A percentile compares a stretch with the other conserved stretches of the same genome.
These are phyloP conservation scores for Anagyrus pseudococci DNA, from an alignment of 2,888 invertebrate genomes.

Conservation along the genomic window DNA sequence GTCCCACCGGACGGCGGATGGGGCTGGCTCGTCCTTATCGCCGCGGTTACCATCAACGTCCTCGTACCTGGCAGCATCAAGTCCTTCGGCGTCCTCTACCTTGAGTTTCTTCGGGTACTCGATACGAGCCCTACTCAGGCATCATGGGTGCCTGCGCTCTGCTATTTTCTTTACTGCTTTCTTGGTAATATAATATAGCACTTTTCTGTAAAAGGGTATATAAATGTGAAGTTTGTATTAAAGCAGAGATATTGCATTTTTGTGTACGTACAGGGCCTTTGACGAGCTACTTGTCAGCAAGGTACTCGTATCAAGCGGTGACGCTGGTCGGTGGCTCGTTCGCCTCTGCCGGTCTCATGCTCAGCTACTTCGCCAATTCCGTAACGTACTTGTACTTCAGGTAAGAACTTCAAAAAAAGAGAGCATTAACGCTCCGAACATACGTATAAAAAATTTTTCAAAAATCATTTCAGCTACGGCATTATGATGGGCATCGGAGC, in stretches of 20 bases:
- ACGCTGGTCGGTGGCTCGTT: slow-evolving; percentile 83
- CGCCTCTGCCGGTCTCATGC: slow-evolving; percentile 83
- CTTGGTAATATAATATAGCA: slow-evolving; percentile 69
- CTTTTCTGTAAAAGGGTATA: too few relatives aligned
- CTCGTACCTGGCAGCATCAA: slow-evolving; percentile 87
- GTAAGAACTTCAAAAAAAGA: slow-evolving; percentile 56
- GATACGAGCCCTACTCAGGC: slow-evolving; percentile 76
- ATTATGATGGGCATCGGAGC: slow-evolving; percentile 85
- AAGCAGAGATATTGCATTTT: not conserved
- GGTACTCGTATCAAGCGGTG: slow-evolving; percentile 82
- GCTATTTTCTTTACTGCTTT: slow-evolving; percentile 87
- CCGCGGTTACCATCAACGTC: slow-evolving; percentile 80
- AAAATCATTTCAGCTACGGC: slow-evolving; percentile 73
- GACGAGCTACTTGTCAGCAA: slow-evolving; percentile 84
- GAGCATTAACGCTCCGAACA: too few relatives aligned
- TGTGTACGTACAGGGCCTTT: slow-evolving; percentile 72
- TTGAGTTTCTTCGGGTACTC: slow-evolving; percentile 84
- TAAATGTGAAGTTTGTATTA: not conserved
- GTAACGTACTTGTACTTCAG: slow-evolving; percentile 81
- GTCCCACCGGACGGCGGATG: slow-evolving; percentile 63
- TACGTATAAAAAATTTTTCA: too few relatives aligned
- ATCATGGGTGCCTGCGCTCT: slow-evolving; percentile 84
- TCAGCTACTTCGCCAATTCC: slow-evolving; percentile 81
- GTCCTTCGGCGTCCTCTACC: slow-evolving; percentile 85
- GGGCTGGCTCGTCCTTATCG: slow-evolving; percentile 62